Evolutionary conservation across 2,113 vertebrate species (phyloP).

Genomic region (Osmerus mordax): DNA sequence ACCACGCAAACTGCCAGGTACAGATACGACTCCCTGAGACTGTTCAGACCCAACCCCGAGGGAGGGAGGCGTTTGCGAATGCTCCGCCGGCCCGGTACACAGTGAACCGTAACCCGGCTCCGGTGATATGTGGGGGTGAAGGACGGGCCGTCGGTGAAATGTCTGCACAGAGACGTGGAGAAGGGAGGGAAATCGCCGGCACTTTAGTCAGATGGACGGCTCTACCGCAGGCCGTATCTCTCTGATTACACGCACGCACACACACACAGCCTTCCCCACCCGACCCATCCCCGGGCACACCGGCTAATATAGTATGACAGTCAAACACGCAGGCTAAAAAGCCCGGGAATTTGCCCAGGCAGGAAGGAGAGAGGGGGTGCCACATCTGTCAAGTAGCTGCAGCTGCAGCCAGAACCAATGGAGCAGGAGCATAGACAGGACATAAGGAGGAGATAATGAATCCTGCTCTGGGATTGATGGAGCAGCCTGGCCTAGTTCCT

Average conservation of each 20-base stretch:
- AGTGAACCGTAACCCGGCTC: not conserved
- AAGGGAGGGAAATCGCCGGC: not conserved
- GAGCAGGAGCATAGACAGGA: not conserved
- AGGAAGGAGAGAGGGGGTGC: not conserved
- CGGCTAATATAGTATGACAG: constrained; percentile 4
- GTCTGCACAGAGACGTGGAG: not conserved
- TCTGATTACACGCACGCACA: not conserved
- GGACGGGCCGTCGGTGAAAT: not conserved
- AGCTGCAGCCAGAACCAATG: not conserved
- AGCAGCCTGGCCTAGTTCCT: not conserved
- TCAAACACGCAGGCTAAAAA: not conserved
- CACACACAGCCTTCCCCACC: too few species aligned
- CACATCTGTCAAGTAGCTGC: constrained; percentile 9
- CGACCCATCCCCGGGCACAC: not conserved
- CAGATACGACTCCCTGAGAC: constrained; percentile 9
- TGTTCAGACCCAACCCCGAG: not conserved
- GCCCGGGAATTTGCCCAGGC: constrained; percentile 5
- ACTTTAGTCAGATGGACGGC: not conserved
- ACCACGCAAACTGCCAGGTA: not conserved
- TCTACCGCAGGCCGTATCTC: not conserved
- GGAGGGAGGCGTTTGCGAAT: not conserved
- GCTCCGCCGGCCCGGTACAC: not conserved
- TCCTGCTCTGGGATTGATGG: not conserved
- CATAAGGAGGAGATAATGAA: not conserved
- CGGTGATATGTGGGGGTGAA: not conserved